phyloP scores from a whole-genome alignment of 2,888 invertebrate species.

The Eueremaeus valkanovi region DNA sequence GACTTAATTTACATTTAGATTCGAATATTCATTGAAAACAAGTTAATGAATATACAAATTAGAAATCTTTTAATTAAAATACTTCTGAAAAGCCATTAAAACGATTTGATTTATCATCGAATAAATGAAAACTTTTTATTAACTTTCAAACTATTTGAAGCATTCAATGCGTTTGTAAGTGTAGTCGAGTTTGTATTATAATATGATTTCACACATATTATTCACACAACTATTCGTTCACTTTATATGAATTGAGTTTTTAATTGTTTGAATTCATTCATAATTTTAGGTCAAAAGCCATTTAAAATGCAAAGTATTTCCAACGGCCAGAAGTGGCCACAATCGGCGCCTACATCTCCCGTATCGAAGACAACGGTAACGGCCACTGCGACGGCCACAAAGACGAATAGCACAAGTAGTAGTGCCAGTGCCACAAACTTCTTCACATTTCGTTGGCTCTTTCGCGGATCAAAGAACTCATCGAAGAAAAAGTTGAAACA shows the following conservation, averaged over 20 bases:
- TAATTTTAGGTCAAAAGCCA: neutral
- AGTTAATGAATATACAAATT: no score
- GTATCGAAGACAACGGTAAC: neutral
- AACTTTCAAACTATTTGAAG: no score
- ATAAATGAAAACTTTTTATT: no score
- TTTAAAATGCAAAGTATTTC: conserved; percentile 13
- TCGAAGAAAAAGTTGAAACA: conserved; percentile 14
- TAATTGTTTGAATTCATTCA: neutral
- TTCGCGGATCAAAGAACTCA: conserved; percentile 42
- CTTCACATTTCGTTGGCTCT: conserved; percentile 44
- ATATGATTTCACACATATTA: no score
- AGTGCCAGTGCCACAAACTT: conserved; percentile 12
- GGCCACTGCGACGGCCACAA: neutral
- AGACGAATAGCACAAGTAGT: neutral
- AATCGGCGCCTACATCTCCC: conserved; percentile 24
- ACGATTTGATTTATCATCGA: neutral
- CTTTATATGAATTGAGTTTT: neutral
- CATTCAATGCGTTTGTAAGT: no score
- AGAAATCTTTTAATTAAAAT: no score
- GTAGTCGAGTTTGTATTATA: no score
- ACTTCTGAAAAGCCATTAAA: no score
- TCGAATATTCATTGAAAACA: no score
- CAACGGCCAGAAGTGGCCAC: neutral
- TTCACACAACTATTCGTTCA: neutral
- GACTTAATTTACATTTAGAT: neutral